Evolutionary conservation across 2,113 vertebrate genomes (phyloP).

Genomic region (Halcyon senegalensis): DNA sequence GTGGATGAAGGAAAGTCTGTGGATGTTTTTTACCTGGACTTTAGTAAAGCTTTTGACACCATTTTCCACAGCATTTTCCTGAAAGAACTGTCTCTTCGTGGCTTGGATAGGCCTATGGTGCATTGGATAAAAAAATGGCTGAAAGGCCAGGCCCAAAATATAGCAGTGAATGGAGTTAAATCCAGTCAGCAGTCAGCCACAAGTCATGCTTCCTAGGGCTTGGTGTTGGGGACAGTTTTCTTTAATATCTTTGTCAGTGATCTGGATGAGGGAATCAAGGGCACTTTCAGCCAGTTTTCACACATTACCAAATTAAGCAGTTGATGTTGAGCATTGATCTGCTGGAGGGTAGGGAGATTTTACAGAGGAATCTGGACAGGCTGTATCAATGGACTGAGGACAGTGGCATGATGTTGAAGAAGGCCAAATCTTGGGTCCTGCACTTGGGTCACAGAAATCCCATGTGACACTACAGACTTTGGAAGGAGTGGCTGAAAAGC

Average conservation of each 20-base stretch:
- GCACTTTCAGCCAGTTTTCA: background rate
- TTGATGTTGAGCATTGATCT: background rate
- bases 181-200: accelerated
- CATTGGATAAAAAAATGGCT: background rate
- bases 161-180: background rate
- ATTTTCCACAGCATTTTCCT: background rate
- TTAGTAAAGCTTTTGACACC: background rate
- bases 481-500: background rate
- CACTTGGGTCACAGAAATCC: background rate
- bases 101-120: background rate
- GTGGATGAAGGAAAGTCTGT: background rate
- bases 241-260: background rate
- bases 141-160: no score
- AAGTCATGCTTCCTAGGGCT: background rate
- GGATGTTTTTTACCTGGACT: background rate
- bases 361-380: background rate
- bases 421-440: background rate
- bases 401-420: background rate
- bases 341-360: background rate
- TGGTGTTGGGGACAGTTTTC: no score
- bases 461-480: background rate
- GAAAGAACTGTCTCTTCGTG: background rate
- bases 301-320: background rate
- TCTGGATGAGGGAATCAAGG: background rate
- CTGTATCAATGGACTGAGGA: background rate